phyloP scores from a whole-genome alignment of 2,797 vertebrate genomes.

The Antrozous pallidus region DNA sequence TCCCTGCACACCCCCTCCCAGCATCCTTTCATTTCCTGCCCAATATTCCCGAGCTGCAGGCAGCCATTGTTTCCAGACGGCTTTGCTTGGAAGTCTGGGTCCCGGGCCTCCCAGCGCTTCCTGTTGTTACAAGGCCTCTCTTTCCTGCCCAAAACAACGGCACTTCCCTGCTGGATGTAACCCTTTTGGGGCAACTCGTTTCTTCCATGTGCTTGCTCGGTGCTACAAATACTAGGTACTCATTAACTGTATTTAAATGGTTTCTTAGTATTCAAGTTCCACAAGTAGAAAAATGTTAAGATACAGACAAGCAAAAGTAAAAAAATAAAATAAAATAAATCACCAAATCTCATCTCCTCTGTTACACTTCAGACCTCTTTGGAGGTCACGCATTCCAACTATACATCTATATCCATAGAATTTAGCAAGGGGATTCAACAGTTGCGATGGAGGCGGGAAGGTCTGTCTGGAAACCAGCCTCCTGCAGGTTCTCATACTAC shows the following conservation, averaged over 20 bases:
- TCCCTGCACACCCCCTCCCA: slow-evolving; percentile 72
- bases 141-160: slow-evolving; percentile 84
- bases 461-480: neutral
- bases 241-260: neutral
- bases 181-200: slow-evolving; percentile 76
- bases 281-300: neutral
- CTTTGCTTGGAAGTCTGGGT: slow-evolving; percentile 78
- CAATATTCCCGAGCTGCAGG: slow-evolving; percentile 65
- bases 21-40: slow-evolving; percentile 82
- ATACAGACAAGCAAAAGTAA: neutral
- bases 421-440: slow-evolving; percentile 39
- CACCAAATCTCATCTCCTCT: neutral
- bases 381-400: neutral
- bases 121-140: slow-evolving; percentile 86
- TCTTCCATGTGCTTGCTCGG: neutral
- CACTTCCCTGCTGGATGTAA: slow-evolving; percentile 81
- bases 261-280: neutral
- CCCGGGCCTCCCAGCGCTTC: slow-evolving; percentile 79
- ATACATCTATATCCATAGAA: slow-evolving; percentile 50
- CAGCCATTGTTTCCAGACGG: slow-evolving; percentile 84
- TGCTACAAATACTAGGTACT: neutral
- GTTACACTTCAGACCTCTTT: neutral
- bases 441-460: neutral
- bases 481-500: neutral
- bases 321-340: neutral